Percentiles rank a stretch among this genome's conserved stretches.
Conservation (phyloP, 2,888 invertebrate species). For the Galerucella nymphaeae region DNA sequence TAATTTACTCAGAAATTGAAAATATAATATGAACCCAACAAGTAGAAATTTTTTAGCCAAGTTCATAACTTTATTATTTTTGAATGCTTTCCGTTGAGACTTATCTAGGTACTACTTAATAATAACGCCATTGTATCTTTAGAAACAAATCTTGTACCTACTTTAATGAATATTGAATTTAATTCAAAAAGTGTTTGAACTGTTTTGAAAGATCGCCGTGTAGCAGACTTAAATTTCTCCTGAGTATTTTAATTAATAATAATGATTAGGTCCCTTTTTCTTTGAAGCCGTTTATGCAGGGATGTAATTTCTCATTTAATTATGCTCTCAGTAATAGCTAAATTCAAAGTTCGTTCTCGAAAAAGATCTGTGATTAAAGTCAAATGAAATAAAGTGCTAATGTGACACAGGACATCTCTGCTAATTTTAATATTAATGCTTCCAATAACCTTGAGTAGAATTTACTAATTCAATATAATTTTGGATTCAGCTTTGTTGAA, state of each 20-base stretch:
- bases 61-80: background rate
- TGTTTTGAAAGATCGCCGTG: background rate
- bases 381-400: conserved; percentile 17
- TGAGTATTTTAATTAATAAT: conserved; percentile 48
- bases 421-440: conserved; percentile 3
- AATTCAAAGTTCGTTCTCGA: conserved; percentile 28
- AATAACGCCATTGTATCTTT: no score
- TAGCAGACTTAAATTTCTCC: conserved; percentile 21
- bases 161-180: conserved; percentile 4
- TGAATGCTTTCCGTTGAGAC: no score
- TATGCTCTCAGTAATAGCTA: conserved; percentile 38
- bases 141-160: background rate
- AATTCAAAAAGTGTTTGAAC: background rate
- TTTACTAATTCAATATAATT: no score
- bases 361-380: conserved; percentile 18
- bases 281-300: conserved; percentile 42
- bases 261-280: conserved; percentile 43
- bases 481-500: no score
- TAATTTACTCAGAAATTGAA: conserved; percentile 27
- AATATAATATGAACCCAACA: conserved; percentile 16
- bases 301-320: conserved; percentile 44
- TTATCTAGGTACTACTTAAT: no score
- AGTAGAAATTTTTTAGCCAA: conserved; percentile 20
- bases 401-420: conserved; percentile 4
- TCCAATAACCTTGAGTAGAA: background rate